Base-by-base conservation (phyloP, 2,113 vertebrate genomes). In the Sturnira hondurensis region DNA sequence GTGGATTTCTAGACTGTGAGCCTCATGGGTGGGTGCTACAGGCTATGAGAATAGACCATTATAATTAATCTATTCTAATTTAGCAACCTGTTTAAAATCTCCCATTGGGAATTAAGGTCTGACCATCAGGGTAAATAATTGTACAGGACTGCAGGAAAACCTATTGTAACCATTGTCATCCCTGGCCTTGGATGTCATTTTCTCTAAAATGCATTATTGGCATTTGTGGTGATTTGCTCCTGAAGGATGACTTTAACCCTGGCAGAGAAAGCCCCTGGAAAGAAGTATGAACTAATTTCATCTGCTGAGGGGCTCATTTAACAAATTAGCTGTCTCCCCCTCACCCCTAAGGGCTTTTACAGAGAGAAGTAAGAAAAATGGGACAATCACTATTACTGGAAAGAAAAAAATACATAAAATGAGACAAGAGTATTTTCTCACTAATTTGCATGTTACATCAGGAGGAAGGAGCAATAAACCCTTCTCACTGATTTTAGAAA, bases 401-500 rank as follows among this genome's bases (percentile, higher is more conserved):
- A 90, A 96, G 81, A 91, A 89, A 91, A 91, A 7, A 91, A n/a
- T 16, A 61, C 36, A 88, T 43, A 52, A 87, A 95, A 65, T 43
- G 80, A 92, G 85, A 95, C 61, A 89, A 92, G 84, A 82, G 65
- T 61, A 61, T 70, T 78, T 54, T 96, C 90, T 95, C 26, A 38
- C 78, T 89, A 85, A 95, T 91, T 68, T 82, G 67, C 86, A 41
- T 82, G 70, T 50, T 86, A 31, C 41, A 76, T 52, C 86, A 80
- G 91, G 92, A 90, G 73, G 92, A 77, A 36, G 31, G 26, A 81
- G 16, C 31, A 86, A 92, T 81, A 76, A 73, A 15, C 84, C 16
- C 50, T 95, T 85, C 82, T 93, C 67, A 76, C 11, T 88, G 89
- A 96, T 85, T 94, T 98, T 77, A 95, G 36, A 47, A 97, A 78